These are phyloP conservation scores for Melanotus villosus DNA, from an alignment of 2,888 invertebrate genomes.

Conservation along the genomic window DNA sequence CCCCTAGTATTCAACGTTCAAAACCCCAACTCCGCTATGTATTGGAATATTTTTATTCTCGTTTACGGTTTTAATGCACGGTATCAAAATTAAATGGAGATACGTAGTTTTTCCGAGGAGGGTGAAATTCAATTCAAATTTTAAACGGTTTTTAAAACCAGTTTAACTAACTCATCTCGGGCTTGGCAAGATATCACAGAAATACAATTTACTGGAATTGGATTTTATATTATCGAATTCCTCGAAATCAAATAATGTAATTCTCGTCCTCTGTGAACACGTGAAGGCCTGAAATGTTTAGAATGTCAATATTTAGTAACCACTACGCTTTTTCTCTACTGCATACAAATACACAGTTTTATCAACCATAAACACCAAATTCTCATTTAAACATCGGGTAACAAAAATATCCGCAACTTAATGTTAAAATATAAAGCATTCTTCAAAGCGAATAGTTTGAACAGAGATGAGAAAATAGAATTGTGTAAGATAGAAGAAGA, in stretches of 20 bases:
- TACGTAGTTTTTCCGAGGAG: slow-evolving; percentile 54
- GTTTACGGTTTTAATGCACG: slow-evolving; percentile 65
- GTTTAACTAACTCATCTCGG: slow-evolving; percentile 60
- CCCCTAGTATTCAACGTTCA: slow-evolving; percentile 59
- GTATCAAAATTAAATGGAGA: slow-evolving; percentile 68
- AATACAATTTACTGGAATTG: slow-evolving; percentile 47
- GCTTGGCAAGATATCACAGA: slow-evolving; percentile 46
- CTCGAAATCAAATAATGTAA: slow-evolving; percentile 37
- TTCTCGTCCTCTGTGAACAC: slow-evolving; percentile 11
- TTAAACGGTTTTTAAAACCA: slow-evolving; percentile 69
- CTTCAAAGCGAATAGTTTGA: no score
- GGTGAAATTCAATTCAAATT: slow-evolving; percentile 66
- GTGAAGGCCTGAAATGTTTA: not conserved
- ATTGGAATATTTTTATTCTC: slow-evolving; percentile 68
- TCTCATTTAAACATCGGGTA: not conserved
- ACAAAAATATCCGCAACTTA: no score
- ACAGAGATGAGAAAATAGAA: no score
- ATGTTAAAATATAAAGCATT: no score
- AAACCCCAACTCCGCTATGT: slow-evolving; percentile 62
- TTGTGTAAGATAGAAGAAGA: no score
- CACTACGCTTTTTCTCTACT: no score
- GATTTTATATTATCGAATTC: slow-evolving; percentile 46
- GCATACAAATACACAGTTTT: not conserved
- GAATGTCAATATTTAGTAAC: not conserved
- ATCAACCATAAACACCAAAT: not conserved